Base-by-base conservation (phyloP, 37 sponge, comb jelly and placozoan species). In the Spongilla lacustris region DNA sequence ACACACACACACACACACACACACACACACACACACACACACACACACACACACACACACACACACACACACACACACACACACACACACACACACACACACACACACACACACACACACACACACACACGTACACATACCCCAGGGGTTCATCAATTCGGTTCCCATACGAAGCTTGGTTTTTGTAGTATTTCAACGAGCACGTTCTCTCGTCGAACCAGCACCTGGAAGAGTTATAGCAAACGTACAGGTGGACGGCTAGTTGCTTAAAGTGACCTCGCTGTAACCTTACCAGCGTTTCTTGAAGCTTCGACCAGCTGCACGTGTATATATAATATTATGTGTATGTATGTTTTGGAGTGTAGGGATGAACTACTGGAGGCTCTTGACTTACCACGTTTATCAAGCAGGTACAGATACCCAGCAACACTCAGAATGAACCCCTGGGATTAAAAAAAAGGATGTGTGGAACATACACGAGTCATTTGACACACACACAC, bases 151-250 rank as follows among this genome's bases (percentile, higher is more conserved):
- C 86, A 68, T 76, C 58, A 33, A 90, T 50, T 24, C 49, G 30
- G 30, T 80, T 68, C 0, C 4, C 17, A 74, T 85, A 90, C 6
- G 71, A n/a, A 30, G 87, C 75, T 68, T 87, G 77, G 67, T 66
- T 79, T n/a, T 67, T 58, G 83, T 91, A 91, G 75, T 83, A 91
- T 41, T 91, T 91, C 49, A 91, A 84, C 22, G 31, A 32, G 50
- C 92, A 92, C 17, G 76, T 46, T 35, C 85, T 72, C 70, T 92
- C 92, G 75, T 92, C 92, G 85, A 92, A 92, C 85, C 87, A 92
- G 79, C 87, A 92, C 90, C 90, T 58, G 19, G 19, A 58, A 58
- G 4, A 6, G 58, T 1, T 14, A 66, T n/a, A 19, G 69, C 11
- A 0, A 12, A 23, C 22, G 31, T n/a, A 21, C 13, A 67, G 50